Conservation (phyloP, 2,797 vertebrate genomes). For the Neosalanx taihuensis region DNA sequence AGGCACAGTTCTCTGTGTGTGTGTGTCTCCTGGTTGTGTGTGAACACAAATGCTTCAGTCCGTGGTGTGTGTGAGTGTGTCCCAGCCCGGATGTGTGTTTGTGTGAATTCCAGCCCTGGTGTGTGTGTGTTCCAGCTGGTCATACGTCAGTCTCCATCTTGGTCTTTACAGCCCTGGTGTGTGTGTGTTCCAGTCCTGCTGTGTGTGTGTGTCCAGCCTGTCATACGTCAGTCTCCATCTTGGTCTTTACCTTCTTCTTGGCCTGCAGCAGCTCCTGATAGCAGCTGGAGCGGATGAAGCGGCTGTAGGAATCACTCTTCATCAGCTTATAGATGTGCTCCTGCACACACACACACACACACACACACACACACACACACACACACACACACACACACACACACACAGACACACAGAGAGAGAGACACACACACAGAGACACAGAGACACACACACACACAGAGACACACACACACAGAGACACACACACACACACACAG, state of each 20-base stretch:
- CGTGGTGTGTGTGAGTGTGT: background rate
- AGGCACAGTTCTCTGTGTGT: background rate
- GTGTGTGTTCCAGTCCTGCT: background rate
- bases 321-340: constrained; percentile 90
- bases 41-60: too few relatives aligned
- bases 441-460: background rate
- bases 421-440: background rate
- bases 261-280: constrained; percentile 88
- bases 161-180: constrained; percentile 1
- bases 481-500: background rate
- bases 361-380: constrained; percentile 1
- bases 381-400: background rate
- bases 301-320: constrained; percentile 88
- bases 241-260: constrained; percentile 82
- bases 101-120: background rate
- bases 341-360: constrained; percentile 49
- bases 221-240: constrained; percentile 33
- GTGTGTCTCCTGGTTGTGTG: background rate
- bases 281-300: constrained; percentile 87
- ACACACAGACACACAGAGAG: background rate
- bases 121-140: background rate
- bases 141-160: constrained; percentile 32
- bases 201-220: background rate
- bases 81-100: background rate
- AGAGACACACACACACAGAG: background rate